Conservation (phyloP, 2,797 vertebrate genomes). For the Otus scops region DNA sequence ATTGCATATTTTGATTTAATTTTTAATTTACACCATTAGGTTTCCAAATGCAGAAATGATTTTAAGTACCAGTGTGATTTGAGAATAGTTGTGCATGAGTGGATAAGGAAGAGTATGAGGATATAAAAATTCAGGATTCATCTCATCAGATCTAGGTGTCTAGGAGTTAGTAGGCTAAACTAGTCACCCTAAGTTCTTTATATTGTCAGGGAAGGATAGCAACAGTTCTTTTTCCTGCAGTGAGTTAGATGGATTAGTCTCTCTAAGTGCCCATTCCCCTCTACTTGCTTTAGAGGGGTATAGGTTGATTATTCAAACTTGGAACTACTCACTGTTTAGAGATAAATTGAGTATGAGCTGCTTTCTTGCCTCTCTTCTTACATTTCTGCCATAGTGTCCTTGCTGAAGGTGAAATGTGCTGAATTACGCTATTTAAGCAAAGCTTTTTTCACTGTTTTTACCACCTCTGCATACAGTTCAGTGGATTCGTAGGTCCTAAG, state of each 20-base stretch:
- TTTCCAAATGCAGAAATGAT: background rate
- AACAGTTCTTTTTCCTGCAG: background rate
- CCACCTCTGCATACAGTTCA: background rate
- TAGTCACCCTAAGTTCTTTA: background rate
- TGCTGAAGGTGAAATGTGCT: background rate
- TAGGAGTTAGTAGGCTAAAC: background rate
- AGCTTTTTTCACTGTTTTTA: background rate
- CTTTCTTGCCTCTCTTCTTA: background rate
- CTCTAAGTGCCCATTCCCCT: background rate
- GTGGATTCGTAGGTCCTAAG: background rate
- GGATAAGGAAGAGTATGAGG: background rate
- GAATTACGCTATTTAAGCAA: background rate
- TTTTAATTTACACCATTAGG: background rate
- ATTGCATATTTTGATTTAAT: background rate
- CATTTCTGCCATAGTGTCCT: background rate
- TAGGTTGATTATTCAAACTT: background rate
- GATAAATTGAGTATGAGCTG: background rate
- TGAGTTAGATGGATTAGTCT: background rate
- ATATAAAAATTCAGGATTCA: background rate
- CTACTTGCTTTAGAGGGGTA: background rate
- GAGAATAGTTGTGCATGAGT: background rate
- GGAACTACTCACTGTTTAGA: background rate
- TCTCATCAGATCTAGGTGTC: background rate
- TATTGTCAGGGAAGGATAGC: background rate
- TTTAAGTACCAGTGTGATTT: background rate